Conservation (phyloP, 1,140 invertebrate genomes). For the Scaptomyza graminum region DNA sequence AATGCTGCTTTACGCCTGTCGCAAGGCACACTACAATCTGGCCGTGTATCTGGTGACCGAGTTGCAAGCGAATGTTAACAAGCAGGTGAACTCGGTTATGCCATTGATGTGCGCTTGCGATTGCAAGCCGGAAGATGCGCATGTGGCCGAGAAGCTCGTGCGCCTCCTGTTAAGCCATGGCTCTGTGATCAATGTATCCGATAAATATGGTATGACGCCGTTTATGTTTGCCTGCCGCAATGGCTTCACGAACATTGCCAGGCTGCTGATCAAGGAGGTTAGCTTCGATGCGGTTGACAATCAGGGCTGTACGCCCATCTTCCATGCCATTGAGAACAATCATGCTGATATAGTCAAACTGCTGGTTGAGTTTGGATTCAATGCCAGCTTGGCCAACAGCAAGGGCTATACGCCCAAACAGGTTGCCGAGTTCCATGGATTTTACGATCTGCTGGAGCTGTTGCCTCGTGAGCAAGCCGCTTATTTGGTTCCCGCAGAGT, state of each 20-base stretch:
- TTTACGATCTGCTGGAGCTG: constrained; percentile 82
- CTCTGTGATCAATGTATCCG: constrained; percentile 78
- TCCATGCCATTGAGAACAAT: constrained; percentile 84
- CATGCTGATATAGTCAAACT: constrained; percentile 82
- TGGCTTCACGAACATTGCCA: constrained; percentile 80
- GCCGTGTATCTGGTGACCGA: constrained; percentile 58
- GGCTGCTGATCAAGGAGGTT: constrained; percentile 80
- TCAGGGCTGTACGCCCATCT: constrained; percentile 84
- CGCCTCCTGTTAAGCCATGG: constrained; percentile 56
- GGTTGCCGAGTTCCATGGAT: constrained; percentile 83
- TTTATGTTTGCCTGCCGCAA: constrained; percentile 84
- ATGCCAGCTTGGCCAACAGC: constrained; percentile 76
- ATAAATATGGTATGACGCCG: constrained; percentile 84
- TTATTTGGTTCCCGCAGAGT: constrained; percentile 60
- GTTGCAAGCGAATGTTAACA: constrained; percentile 60
- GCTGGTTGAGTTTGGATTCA: constrained; percentile 81
- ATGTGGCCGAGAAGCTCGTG: constrained; percentile 58
- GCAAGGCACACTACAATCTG: constrained; percentile 56
- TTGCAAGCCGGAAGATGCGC: constrained; percentile 30
- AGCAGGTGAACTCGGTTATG: constrained; percentile 62
- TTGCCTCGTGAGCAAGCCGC: constrained; percentile 68
- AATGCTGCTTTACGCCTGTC: constrained; percentile 62
- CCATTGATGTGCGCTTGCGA: constrained; percentile 70
- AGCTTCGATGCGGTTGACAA: constrained; percentile 84
- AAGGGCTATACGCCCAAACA: constrained; percentile 83